phyloP scores from a whole-genome alignment of 2,888 invertebrate species.

The Papilio demoleus region DNA sequence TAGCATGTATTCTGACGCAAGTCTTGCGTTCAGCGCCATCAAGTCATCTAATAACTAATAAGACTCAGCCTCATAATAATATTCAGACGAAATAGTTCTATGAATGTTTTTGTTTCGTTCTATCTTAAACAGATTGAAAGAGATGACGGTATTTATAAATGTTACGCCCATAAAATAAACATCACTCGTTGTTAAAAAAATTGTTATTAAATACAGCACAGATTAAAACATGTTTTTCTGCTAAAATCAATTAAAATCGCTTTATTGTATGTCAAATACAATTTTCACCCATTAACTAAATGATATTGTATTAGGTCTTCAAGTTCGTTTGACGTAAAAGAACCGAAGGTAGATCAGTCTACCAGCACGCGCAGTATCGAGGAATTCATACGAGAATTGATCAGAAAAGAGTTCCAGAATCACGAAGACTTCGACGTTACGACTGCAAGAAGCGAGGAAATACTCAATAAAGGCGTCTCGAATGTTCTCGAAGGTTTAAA shows the following conservation, averaged over 20 bases:
- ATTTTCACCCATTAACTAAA: background rate
- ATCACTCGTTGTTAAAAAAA: no score
- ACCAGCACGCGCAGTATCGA: slow-evolving; percentile 76
- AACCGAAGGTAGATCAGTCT: slow-evolving; percentile 64
- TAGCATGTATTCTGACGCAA: no score
- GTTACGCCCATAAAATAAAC: no score
- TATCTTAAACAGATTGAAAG: no score
- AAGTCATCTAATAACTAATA: no score
- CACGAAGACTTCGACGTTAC: slow-evolving; percentile 64
- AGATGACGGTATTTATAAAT: no score
- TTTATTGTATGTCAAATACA: background rate
- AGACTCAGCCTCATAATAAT: no score
- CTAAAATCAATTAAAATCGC: background rate
- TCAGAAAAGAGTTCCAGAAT: slow-evolving; percentile 72
- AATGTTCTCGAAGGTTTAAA: slow-evolving; percentile 68
- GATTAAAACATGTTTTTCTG: background rate
- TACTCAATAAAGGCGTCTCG: slow-evolving; percentile 66
- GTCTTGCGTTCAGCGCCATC: no score
- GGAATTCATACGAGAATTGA: slow-evolving; percentile 72
- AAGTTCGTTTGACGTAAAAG: slow-evolving; percentile 46
- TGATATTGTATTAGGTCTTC: slow-evolving; percentile 44
- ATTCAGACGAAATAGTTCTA: no score
- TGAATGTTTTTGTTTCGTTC: no score
- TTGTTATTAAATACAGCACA: no score
- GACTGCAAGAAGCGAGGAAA: slow-evolving; percentile 60